Evolutionary conservation across 1,140 invertebrate species (phyloP).

Genomic region (Tetragonula clypearis): DNA sequence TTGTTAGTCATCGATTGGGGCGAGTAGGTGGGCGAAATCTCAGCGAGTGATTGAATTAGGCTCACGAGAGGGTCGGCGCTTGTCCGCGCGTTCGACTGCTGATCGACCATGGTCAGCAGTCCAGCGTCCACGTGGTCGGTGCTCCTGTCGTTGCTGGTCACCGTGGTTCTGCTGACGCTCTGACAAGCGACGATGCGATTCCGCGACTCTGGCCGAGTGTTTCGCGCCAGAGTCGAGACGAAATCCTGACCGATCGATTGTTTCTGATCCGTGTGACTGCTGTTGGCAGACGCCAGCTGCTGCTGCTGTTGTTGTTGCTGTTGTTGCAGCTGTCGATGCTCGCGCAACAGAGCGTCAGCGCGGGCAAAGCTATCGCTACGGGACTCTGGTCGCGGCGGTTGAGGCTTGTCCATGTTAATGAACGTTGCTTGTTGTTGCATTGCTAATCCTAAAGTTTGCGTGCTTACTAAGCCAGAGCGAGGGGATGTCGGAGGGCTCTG

Average conservation of each 20-base stretch:
- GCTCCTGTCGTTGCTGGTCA: constrained; percentile 65
- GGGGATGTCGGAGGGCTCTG: constrained; percentile 79
- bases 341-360: constrained; percentile 72
- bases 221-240: constrained; percentile 35
- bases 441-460: constrained; percentile 69
- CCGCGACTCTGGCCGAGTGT: constrained; percentile 61
- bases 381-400: constrained; percentile 74
- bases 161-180: constrained; percentile 57
- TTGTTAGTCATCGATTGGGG: constrained; percentile 68
- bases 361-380: constrained; percentile 75
- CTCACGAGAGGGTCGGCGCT: constrained; percentile 76
- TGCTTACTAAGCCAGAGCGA: constrained; percentile 66
- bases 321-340: constrained; percentile 63
- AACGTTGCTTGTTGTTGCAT: constrained; percentile 49
- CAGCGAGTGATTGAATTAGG: constrained; percentile 79
- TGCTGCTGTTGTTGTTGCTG: constrained; percentile 59
- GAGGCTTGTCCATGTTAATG: constrained; percentile 45
- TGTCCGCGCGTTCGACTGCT: constrained; percentile 57
- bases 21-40: constrained; percentile 74
- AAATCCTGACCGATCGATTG: constrained; percentile 34
- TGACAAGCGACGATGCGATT: constrained; percentile 58
- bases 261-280: constrained; percentile 45
- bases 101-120: constrained; percentile 80
- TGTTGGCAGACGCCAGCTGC: constrained; percentile 27
- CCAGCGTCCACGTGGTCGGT: constrained; percentile 75